Percentiles rank a stretch among this genome's conserved stretches.
phyloP scores from a whole-genome alignment of 1,140 invertebrate genomes.

The Drosophila takahashii region DNA sequence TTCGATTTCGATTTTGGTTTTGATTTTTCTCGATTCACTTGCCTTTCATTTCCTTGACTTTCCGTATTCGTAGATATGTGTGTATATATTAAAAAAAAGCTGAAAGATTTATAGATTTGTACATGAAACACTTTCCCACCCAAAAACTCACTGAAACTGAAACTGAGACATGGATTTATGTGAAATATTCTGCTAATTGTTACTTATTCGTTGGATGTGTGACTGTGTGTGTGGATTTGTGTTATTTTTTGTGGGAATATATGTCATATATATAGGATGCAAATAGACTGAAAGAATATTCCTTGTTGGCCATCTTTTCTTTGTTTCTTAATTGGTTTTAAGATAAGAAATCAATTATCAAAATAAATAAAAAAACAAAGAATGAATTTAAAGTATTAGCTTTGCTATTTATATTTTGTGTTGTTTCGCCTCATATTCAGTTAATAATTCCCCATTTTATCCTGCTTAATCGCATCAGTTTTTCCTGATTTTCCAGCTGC shows the following conservation, averaged over 20 bases:
- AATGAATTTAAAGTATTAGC: background rate
- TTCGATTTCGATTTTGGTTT: slow-evolving; percentile 28
- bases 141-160: background rate
- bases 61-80: slow-evolving; percentile 25
- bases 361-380: background rate
- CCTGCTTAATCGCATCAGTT: background rate
- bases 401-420: background rate
- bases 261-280: background rate
- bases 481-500: background rate
- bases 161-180: slow-evolving; percentile 15
- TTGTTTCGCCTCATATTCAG: too few species aligned
- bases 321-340: slow-evolving; percentile 15
- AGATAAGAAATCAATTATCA: too few species aligned
- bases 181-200: slow-evolving; percentile 17
- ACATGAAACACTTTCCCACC: background rate
- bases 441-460: background rate
- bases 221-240: background rate
- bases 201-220: slow-evolving; percentile 12
- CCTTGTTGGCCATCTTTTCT: background rate
- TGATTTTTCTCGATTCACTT: slow-evolving; percentile 22
- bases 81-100: slow-evolving; percentile 27
- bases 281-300: background rate
- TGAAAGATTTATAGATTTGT: slow-evolving; percentile 23
- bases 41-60: slow-evolving; percentile 46
- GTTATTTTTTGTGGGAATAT: background rate